These are phyloP conservation scores for Catostylus mosaicus DNA, from an alignment of 30 jellyfish, hydroid and myxozoan genomes.

Conservation along the genomic window DNA sequence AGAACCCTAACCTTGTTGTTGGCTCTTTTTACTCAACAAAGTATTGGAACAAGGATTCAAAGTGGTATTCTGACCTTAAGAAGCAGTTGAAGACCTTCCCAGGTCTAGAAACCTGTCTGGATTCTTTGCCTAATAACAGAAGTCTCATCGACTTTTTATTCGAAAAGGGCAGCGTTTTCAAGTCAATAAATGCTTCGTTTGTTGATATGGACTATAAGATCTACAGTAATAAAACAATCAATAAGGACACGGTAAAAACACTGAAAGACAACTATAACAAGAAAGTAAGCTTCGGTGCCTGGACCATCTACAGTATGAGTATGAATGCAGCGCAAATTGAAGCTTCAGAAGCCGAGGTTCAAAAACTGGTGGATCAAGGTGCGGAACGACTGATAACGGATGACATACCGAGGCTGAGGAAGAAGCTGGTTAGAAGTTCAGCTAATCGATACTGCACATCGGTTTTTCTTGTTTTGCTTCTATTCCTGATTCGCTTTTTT, in stretches of 20 bases:
- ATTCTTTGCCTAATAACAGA: conserved; percentile 55
- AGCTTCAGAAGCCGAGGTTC: conserved; percentile 28
- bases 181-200: conserved; percentile 76
- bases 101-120: conserved; percentile 60
- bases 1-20: conserved; percentile 78
- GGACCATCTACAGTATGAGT: conserved; percentile 82
- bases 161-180: conserved; percentile 71
- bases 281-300: conserved; percentile 75
- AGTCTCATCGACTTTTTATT: conserved; percentile 52
- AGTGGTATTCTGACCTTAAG: conserved; percentile 2
- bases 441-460: neutral
- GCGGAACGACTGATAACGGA: conserved; percentile 86
- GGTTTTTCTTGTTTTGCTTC: neutral
- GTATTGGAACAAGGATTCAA: conserved; percentile 37
- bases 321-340: conserved; percentile 35
- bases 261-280: conserved; percentile 70
- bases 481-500: too few species aligned
- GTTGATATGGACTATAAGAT: conserved; percentile 66
- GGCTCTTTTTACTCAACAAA: conserved; percentile 58
- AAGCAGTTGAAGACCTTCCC: conserved; percentile 44
- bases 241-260: conserved; percentile 37
- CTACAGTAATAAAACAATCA: conserved; percentile 36
- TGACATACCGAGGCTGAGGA: conserved; percentile 80
- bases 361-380: conserved; percentile 38
- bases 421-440: conserved; percentile 35